Evolutionary conservation across 2,797 vertebrate genomes (phyloP).

Genomic region (Pelodytes ibericus): DNA sequence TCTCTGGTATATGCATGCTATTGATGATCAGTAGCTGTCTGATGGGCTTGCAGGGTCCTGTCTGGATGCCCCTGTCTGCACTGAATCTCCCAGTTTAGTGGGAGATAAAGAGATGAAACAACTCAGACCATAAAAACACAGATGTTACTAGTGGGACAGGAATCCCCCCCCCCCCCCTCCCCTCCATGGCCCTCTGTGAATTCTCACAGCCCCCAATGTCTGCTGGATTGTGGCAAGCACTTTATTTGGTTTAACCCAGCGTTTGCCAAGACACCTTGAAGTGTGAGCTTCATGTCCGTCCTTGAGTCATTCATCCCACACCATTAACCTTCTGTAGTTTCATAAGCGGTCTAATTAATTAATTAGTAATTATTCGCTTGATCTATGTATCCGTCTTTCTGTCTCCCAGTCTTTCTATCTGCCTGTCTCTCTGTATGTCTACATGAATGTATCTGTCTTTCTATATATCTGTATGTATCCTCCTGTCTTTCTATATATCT

Average conservation of each 20-base stretch:
- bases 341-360: background rate
- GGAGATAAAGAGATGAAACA: conserved; percentile 46
- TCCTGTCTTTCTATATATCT: conserved; percentile 5
- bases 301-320: background rate
- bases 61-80: conserved; percentile 21
- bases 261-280: background rate
- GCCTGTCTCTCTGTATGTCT: background rate
- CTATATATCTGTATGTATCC: background rate
- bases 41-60: conserved; percentile 32
- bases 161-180: conserved; percentile 8
- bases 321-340: background rate
- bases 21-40: background rate
- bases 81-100: background rate
- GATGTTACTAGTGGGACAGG: conserved; percentile 31
- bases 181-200: background rate
- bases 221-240: background rate
- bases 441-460: background rate
- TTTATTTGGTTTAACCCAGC: conserved; percentile 20
- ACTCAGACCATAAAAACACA: conserved; percentile 45
- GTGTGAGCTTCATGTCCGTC: background rate
- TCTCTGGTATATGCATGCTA: background rate
- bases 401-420: background rate
- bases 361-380: background rate
- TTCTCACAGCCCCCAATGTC: conserved; percentile 13
- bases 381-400: background rate